phyloP scores from a whole-genome alignment of 1,140 invertebrate genomes.

The Lethrus apterus region DNA sequence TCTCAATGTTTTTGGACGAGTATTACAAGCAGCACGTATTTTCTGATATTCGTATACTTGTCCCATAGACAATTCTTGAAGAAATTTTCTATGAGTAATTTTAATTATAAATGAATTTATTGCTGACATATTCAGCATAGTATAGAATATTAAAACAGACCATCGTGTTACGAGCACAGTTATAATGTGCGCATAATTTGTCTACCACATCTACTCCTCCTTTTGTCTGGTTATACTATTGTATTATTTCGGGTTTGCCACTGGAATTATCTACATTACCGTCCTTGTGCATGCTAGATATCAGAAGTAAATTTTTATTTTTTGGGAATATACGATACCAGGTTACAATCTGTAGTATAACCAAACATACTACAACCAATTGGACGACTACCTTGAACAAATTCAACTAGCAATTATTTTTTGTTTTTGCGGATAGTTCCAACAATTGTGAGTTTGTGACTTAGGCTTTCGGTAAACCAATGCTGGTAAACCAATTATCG shows the following conservation, averaged over 20 bases:
- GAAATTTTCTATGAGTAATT: neutral
- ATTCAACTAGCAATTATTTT: no score
- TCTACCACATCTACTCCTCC: slow-evolving; percentile 1
- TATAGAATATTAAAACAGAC: slow-evolving; percentile 4
- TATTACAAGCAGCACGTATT: neutral
- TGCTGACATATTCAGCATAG: slow-evolving; percentile 6
- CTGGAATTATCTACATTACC: no score
- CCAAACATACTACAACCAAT: no score
- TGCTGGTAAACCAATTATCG: no score
- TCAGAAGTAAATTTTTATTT: no score
- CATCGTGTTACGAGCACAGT: neutral
- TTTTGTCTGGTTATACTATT: neutral
- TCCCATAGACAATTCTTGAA: neutral
- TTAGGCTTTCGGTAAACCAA: no score
- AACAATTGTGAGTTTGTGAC: no score
- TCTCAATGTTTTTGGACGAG: neutral
- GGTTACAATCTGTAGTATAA: no score
- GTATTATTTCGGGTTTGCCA: slow-evolving; percentile 3
- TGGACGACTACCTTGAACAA: no score
- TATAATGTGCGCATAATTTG: neutral
- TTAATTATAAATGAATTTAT: neutral
- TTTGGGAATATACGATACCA: no score
- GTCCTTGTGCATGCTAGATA: no score
- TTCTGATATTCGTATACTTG: neutral
- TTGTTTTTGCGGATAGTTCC: no score